A percentile compares a stretch with the other conserved stretches of the same genome.
These are phyloP conservation scores for Smutsia gigantea DNA, from an alignment of 2,797 vertebrate species.

Conservation along the genomic window DNA sequence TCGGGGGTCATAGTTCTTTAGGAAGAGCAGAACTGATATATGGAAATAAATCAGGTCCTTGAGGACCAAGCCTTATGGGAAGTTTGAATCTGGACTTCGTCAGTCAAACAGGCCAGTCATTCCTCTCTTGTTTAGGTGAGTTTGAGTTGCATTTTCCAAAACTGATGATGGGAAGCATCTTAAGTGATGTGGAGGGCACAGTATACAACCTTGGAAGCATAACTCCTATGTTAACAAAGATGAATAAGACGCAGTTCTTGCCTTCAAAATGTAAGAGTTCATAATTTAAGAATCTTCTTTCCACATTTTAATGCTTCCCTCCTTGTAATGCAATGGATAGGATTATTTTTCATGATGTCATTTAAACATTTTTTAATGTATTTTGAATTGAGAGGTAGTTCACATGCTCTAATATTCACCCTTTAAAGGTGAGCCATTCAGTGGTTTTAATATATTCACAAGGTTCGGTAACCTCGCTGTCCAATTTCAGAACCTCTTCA, in stretches of 20 bases:
- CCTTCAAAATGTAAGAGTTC: neutral
- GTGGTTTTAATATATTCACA: neutral
- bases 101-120: neutral
- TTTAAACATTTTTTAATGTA: neutral
- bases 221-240: neutral
- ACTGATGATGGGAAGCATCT: neutral
- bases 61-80: neutral
- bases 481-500: neutral
- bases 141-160: neutral
- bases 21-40: neutral
- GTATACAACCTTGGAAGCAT: neutral
- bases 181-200: neutral
- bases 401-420: neutral
- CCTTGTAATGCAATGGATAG: neutral
- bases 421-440: neutral
- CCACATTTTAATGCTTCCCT: neutral
- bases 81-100: neutral
- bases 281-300: neutral
- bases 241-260: neutral
- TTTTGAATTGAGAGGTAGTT: neutral
- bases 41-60: neutral
- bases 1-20: neutral
- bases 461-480: neutral
- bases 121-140: neutral
- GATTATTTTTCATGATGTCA: neutral